Conservation (phyloP, 1,140 invertebrate genomes). For the Bombus pyrosoma region DNA sequence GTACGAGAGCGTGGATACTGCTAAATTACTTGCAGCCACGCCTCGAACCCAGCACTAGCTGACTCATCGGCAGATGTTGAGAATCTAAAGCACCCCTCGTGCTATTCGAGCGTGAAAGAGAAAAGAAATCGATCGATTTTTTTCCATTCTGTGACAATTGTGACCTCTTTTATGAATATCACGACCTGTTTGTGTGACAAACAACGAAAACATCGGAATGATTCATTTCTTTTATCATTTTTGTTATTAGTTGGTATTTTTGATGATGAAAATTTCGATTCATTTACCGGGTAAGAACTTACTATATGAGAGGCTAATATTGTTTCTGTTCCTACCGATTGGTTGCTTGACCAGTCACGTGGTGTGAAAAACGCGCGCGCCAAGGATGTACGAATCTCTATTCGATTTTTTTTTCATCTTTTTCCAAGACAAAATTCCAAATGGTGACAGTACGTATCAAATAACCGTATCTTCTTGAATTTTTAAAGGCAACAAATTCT, state of each 20-base stretch:
- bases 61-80: constrained; percentile 31
- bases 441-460: not conserved
- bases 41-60: constrained; percentile 10
- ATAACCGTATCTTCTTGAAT: constrained; percentile 17
- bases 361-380: constrained; percentile 33
- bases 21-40: constrained; percentile 22
- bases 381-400: constrained; percentile 4
- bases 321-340: constrained; percentile 22
- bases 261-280: constrained; percentile 9
- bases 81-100: constrained; percentile 14
- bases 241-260: not conserved
- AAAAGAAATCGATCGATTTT: constrained; percentile 34
- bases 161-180: not conserved
- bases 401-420: not conserved
- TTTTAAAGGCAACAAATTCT: constrained; percentile 89
- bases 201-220: not conserved
- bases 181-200: not conserved
- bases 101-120: constrained; percentile 3
- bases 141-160: not conserved
- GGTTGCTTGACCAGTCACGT: constrained; percentile 40
- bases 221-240: not conserved
- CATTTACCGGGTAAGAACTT: constrained; percentile 18
- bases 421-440: not conserved
- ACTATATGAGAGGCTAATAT: not conserved
- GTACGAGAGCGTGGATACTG: not conserved